Base-by-base conservation (phyloP, 2,888 invertebrate species). In the Eristalinus sepulchralis region DNA sequence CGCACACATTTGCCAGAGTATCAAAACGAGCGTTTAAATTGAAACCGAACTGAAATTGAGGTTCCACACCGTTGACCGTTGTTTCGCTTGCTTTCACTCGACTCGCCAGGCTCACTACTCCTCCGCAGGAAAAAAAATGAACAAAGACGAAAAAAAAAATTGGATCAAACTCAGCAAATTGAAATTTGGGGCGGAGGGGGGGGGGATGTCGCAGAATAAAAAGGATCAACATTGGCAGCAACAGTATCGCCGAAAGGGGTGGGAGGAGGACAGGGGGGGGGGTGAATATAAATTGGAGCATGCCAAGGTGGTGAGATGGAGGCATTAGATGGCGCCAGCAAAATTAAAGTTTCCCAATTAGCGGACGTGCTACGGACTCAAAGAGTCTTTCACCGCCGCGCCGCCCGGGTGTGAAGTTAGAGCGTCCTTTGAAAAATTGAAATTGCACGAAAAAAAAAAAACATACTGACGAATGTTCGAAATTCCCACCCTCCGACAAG, bases 301-400 rank as follows among this genome's bases (percentile, higher is more conserved):
- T 8, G 31, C 33, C 63, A 24, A 55, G 60, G 67, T 72, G 17
- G 47, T 53, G 55, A 33, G 17, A 8, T 36, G 47, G 11, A 24
- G 57, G 57, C 24, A 68, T 57, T 68, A 68, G 67, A 60, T 53
- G 17, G 39, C 27, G 66, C 36, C 55, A 53, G 75, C 33, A 34
- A 71, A 80, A 81, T 81, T 84, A 84, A 84, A 84, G 80, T 84
- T 81, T 81, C 24, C 84, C 84, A 84, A 84, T 84, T 84, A 84
- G 71, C 71, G 71, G 80, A 71, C 70, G 80, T 84, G 80, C 70
- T 70, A 81, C 76, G 55, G 53, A 75, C 34, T 68, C 33, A n/a
- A 47, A 39, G 39, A n/a, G 2, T 8, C 60, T 17, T 9, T n/a
- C 24, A 6, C 59, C 31, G 11, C 53, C 13, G 60, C 36, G n/a